phyloP scores from a whole-genome alignment of 2,797 vertebrate species.

The Muraenolepis orangiensis region DNA sequence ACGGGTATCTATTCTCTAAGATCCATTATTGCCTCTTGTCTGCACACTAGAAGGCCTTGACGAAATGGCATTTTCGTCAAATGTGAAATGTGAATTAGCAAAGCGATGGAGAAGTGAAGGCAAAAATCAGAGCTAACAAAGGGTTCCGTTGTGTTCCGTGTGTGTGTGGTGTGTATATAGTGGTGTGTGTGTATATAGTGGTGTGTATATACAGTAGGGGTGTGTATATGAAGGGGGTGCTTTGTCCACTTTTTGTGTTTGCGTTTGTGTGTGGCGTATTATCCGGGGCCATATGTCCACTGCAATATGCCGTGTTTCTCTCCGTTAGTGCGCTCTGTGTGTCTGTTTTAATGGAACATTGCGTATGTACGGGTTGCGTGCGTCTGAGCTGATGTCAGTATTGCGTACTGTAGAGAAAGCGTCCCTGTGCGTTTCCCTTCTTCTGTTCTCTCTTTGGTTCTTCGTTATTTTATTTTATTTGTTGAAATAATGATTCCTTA shows the following conservation, averaged over 20 bases:
- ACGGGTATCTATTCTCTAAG: slow-evolving; percentile 28
- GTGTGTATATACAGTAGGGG: too few relatives aligned
- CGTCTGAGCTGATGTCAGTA: neutral
- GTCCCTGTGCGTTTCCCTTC: neutral
- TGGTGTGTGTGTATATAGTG: too few relatives aligned
- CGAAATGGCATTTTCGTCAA: slow-evolving; percentile 35
- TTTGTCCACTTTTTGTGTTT: neutral
- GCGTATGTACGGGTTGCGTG: neutral
- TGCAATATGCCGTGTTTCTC: neutral
- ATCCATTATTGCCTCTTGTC: slow-evolving; percentile 50
- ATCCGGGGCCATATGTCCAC: too few relatives aligned
- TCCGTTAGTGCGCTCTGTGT: neutral
- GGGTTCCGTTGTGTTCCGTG: neutral
- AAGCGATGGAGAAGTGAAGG: neutral
- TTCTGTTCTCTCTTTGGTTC: neutral
- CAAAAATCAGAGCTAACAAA: neutral
- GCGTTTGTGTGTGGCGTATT: neutral
- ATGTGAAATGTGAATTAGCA: slow-evolving; percentile 22
- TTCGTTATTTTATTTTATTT: neutral
- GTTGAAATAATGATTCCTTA: neutral
- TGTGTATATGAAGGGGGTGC: too few relatives aligned
- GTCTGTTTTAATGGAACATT: neutral
- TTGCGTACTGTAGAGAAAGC: too few relatives aligned
- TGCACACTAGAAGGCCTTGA: slow-evolving; percentile 32
- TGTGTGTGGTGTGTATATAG: neutral